Evolutionary conservation across 23 tunicate species (phyloP), one percentile per base, ranked within the genome.

Genomic region (Clavelina lepadiformis): DNA sequence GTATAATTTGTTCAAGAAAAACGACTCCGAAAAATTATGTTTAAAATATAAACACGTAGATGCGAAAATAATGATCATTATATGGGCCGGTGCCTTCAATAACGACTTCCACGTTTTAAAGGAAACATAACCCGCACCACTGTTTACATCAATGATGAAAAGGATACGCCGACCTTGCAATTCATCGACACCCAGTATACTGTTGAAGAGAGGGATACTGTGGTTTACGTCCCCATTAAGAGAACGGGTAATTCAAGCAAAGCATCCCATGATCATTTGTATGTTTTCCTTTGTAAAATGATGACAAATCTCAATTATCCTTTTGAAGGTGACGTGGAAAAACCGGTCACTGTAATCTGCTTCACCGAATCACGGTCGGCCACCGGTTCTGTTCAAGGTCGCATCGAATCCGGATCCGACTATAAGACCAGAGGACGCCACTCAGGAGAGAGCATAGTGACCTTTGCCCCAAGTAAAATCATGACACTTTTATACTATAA

Each of bases 231-330:
- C 6, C 87, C 99, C 33, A 71, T 94, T 22, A 82, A 82, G 51
- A 67, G 99, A 69, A 71, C 94, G 64, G 98, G 98, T 91, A 11
- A 18, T n/a, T n/a, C n/a, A n/a, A n/a, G n/a, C n/a, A n/a, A n/a
- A n/a, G n/a, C n/a, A n/a, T n/a, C n/a, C 7, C 7, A 15, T 61
- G 11, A 25, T 25, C 20, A 61, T 8, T 23, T 15, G 21, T 7
- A 61, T 61, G 19, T 34, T 35, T 31, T 27, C 56, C 24, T 32
- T 11, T 24, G 56, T 61, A 8, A 18, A 31, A 6, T 13, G 7
- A 26, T n/a, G 8, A 56, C 8, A 27, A 24, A 27, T 51, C 44
- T 15, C 34, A 60, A 4, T 73, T 64, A 58, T 33, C 4, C 58
- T 35, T 35, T 32, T 0, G 37, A 28, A 91, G 99, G 99, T 35